phyloP scores from a whole-genome alignment of 2,888 invertebrate genomes.

The Scrobipalpa costella region DNA sequence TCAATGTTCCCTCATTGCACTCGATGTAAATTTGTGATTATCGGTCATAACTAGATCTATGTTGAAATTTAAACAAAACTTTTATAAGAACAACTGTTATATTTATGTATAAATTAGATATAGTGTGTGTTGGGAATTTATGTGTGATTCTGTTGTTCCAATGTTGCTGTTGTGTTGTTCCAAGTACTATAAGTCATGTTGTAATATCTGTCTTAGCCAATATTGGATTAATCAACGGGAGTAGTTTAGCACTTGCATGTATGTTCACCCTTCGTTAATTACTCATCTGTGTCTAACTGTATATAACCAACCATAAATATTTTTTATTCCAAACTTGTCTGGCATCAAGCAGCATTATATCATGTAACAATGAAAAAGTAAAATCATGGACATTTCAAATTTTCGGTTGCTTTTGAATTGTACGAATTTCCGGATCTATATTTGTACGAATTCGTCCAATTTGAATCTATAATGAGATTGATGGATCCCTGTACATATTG shows the following conservation, averaged over 20 bases:
- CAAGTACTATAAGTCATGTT: neutral
- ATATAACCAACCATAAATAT: neutral
- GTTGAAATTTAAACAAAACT: constrained; percentile 59
- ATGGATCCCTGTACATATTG: constrained; percentile 44
- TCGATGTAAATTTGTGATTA: constrained; percentile 42
- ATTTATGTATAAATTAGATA: constrained; percentile 63
- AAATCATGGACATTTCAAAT: constrained; percentile 13
- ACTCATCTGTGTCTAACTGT: constrained; percentile 8
- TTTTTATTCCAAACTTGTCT: neutral
- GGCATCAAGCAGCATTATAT: neutral
- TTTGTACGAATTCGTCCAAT: constrained; percentile 29
- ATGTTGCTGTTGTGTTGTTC: constrained; percentile 37
- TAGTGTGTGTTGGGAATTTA: constrained; percentile 48
- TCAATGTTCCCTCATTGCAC: constrained; percentile 30
- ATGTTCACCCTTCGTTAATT: constrained; percentile 3
- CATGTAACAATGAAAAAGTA: neutral
- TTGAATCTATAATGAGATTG: constrained; percentile 35
- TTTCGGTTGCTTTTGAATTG: constrained; percentile 21
- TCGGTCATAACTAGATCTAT: constrained; percentile 45
- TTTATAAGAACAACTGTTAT: constrained; percentile 68
- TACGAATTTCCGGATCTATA: constrained; percentile 14
- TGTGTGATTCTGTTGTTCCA: constrained; percentile 37
- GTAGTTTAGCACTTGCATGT: constrained; percentile 20
- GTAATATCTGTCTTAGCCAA: constrained; percentile 17
- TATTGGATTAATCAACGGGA: constrained; percentile 8